Percentiles rank a stretch among this genome's conserved stretches.
Conservation (phyloP, 2,797 vertebrate genomes). For the Coluber constrictor region DNA sequence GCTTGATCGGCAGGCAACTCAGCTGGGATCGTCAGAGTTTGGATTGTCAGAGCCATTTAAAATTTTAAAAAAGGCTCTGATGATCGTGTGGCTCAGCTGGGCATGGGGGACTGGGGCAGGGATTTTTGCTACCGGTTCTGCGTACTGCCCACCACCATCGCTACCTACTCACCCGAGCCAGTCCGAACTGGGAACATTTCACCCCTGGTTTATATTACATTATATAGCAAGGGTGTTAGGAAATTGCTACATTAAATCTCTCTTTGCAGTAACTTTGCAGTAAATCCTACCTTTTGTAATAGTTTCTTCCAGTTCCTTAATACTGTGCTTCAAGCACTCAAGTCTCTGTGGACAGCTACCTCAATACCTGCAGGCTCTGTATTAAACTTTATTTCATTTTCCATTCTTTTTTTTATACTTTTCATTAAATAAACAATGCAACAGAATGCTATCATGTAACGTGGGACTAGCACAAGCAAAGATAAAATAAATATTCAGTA, state of each 20-base stretch:
- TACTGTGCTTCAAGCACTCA: background rate
- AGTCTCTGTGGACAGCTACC: background rate
- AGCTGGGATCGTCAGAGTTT: no score
- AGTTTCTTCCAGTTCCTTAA: background rate
- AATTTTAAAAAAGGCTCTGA: no score
- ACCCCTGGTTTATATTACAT: background rate
- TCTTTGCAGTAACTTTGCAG: background rate
- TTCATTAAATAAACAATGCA: background rate
- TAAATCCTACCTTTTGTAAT: background rate
- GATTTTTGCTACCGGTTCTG: no score
- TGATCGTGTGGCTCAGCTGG: no score
- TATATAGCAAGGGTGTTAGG: background rate
- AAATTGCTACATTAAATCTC: constrained; percentile 12
- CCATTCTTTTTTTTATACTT: background rate
- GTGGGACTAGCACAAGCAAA: background rate
- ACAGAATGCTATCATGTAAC: background rate
- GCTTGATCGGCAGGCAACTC: no score
- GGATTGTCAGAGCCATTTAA: no score
- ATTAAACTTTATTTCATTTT: background rate
- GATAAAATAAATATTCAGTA: background rate
- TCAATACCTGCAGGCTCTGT: background rate
- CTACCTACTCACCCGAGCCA: no score
- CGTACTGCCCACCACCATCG: no score
- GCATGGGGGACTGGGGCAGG: no score
- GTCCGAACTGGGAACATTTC: no score